Evolutionary conservation across 2,888 invertebrate species (phyloP).

Genomic region (Andrena flavipes): DNA sequence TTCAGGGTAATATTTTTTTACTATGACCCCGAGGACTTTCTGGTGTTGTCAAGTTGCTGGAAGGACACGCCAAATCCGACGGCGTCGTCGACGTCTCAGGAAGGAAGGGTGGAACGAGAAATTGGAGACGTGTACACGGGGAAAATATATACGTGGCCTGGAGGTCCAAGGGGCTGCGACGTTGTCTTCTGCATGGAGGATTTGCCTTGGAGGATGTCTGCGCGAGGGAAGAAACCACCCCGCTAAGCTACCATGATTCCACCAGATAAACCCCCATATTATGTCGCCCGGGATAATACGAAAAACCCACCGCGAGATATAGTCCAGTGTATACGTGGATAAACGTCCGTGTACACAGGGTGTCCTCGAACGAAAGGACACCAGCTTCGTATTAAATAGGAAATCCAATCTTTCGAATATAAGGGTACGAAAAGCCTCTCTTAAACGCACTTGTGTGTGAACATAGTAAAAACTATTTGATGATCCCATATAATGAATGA

Average conservation of each 20-base stretch:
- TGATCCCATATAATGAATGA: too few species aligned
- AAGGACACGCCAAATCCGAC: constrained; percentile 64
- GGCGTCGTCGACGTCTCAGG: constrained; percentile 42
- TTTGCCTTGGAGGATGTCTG: constrained; percentile 71
- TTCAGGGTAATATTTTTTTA: constrained; percentile 50
- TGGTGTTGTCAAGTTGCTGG: constrained; percentile 62
- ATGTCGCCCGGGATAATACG: constrained; percentile 74
- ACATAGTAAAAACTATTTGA: neutral
- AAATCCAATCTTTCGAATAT: neutral
- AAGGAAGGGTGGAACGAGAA: constrained; percentile 65
- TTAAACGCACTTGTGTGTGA: too few species aligned
- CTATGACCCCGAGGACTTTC: constrained; percentile 45
- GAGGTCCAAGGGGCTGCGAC: constrained; percentile 61
- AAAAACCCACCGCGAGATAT: constrained; percentile 65
- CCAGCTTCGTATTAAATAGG: neutral
- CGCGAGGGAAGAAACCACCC: constrained; percentile 64
- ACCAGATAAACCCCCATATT: constrained; percentile 76
- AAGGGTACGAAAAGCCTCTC: neutral
- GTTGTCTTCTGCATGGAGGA: constrained; percentile 69
- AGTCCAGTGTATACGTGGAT: constrained; percentile 27
- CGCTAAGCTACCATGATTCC: constrained; percentile 76
- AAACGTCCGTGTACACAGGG: constrained; percentile 29
- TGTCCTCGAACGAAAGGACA: constrained; percentile 28
- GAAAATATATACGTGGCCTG: constrained; percentile 65
- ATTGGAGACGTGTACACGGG: constrained; percentile 65